Evolutionary conservation across 1,140 invertebrate genomes (phyloP), one percentile per base, ranked within the genome.

Genomic region (Dufourea novaeangliae): DNA sequence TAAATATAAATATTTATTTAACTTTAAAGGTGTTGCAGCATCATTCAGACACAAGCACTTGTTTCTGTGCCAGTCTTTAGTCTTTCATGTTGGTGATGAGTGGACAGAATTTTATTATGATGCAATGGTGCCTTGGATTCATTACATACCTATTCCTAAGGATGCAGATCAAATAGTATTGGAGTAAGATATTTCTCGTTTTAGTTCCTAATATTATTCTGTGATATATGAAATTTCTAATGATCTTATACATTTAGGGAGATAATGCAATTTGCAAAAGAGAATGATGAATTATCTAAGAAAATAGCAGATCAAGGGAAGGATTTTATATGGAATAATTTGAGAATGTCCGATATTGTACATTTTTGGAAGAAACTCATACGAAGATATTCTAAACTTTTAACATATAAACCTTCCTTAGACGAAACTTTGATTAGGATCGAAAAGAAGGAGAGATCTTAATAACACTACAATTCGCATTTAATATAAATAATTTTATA

Each of bases 21-120:
- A 99, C 93, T 99, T 97, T 89, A 94, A 98, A 78, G 98, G 98
- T 27, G 98, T 99, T 0, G 98, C 98, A 20, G 98, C 98, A 29
- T 99, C 98, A 91, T 99, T 99, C 91, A 94, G 98, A n/a, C 95
- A 98, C 37, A 99, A 99, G 87, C 98, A 99, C 93, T 94, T 99
- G 34, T 98, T 99, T 89, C 91, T 99, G 0, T 99, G 98, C 91
- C 95, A 95, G 83, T 98, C 98, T 0, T 90, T 99, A n/a, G 97
- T 99, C 0, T 98, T 99, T 87, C 98, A 99, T 92, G 97, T 99
- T 22, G 98, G 98, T 0, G 94, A 97, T 84, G 97, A 98, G 80
- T 99, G 98, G 98, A 93, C 95, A 32, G 98, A 99, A 93, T 99
- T 99, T 93, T 99, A 99, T 90, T 99, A 99, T 89, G 93, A 95